Conservation (phyloP, 2,888 invertebrate species). For the Cataglyphis cursor region DNA sequence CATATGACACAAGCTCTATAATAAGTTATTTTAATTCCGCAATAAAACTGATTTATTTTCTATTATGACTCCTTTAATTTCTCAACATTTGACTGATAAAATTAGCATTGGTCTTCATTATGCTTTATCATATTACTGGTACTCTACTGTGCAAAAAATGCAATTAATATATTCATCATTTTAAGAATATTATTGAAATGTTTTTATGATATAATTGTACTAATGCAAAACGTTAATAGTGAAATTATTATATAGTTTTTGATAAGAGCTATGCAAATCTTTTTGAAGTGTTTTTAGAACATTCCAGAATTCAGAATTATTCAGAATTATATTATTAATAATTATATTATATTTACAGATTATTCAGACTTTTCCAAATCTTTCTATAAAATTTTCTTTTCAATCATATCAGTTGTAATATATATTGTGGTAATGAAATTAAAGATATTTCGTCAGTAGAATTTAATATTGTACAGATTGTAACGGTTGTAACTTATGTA, state of each 20-base stretch:
- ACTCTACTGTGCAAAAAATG: background rate
- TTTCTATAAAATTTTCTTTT: slow-evolving; percentile 9
- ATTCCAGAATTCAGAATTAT: background rate
- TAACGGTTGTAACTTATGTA: slow-evolving; percentile 83
- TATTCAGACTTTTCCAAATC: slow-evolving; percentile 7
- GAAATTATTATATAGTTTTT: slow-evolving; percentile 17
- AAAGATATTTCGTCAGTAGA: slow-evolving; percentile 70
- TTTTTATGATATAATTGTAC: slow-evolving; percentile 28
- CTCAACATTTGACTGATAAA: slow-evolving; percentile 44
- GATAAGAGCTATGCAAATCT: background rate
- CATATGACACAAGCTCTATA: background rate
- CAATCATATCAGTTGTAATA: slow-evolving; percentile 3
- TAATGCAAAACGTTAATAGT: slow-evolving; percentile 39
- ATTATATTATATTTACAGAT: slow-evolving; percentile 25
- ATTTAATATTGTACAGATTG: slow-evolving; percentile 81
- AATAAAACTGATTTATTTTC: slow-evolving; percentile 55
- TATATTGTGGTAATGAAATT: slow-evolving; percentile 47
- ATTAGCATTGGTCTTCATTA: slow-evolving; percentile 29
- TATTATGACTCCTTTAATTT: slow-evolving; percentile 21
- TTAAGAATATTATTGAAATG: slow-evolving; percentile 16
- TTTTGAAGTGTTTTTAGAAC: slow-evolving; percentile 27
- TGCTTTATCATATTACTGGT: background rate
- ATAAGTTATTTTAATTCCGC: slow-evolving; percentile 46
- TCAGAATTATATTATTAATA: too few species aligned
- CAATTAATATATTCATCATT: slow-evolving; percentile 34